These are phyloP conservation scores for Polyploca ridens DNA, from an alignment of 2,888 invertebrate species.

Conservation along the genomic window DNA sequence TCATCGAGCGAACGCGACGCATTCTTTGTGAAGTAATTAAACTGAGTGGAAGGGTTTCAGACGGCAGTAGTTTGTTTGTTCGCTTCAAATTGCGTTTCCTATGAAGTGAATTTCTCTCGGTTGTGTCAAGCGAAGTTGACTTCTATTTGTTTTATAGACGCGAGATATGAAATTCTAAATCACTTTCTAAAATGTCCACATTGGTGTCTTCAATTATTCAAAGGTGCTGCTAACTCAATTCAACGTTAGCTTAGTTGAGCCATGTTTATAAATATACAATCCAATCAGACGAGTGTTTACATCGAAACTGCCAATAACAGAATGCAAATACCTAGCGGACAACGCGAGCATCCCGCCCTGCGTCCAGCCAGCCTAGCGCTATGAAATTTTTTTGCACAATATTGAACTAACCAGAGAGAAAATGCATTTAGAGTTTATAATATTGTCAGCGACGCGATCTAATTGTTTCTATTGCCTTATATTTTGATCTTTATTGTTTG, in stretches of 20 bases:
- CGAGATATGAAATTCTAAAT: slow-evolving; percentile 34
- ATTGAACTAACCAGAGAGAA: slow-evolving; percentile 30
- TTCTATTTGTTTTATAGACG: slow-evolving; percentile 48
- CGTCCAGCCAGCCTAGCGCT: slow-evolving; percentile 27
- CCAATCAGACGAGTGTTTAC: slow-evolving; percentile 77
- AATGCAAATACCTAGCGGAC: slow-evolving; percentile 75
- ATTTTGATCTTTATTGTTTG: no score
- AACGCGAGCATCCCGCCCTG: slow-evolving; percentile 40
- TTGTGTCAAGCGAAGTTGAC: slow-evolving; percentile 57
- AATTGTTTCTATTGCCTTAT: no score
- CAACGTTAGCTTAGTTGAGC: slow-evolving; percentile 9
- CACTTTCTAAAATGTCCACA: slow-evolving; percentile 19
- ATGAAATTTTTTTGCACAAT: slow-evolving; percentile 39
- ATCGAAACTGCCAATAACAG: slow-evolving; percentile 74
- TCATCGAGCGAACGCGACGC: slow-evolving; percentile 83
- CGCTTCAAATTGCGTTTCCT: slow-evolving; percentile 81
- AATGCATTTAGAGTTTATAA: slow-evolving; percentile 12
- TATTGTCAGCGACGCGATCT: no score
- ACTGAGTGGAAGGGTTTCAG: slow-evolving; percentile 83
- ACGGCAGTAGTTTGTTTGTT: slow-evolving; percentile 82
- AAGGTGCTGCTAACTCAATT: neutral
- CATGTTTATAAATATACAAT: slow-evolving; percentile 52
- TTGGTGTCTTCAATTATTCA: slow-evolving; percentile 18
- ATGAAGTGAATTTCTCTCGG: slow-evolving; percentile 74
- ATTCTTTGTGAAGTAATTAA: slow-evolving; percentile 85